Base-by-base conservation (phyloP, 2,113 vertebrate genomes). In the Calidris pugnax region DNA sequence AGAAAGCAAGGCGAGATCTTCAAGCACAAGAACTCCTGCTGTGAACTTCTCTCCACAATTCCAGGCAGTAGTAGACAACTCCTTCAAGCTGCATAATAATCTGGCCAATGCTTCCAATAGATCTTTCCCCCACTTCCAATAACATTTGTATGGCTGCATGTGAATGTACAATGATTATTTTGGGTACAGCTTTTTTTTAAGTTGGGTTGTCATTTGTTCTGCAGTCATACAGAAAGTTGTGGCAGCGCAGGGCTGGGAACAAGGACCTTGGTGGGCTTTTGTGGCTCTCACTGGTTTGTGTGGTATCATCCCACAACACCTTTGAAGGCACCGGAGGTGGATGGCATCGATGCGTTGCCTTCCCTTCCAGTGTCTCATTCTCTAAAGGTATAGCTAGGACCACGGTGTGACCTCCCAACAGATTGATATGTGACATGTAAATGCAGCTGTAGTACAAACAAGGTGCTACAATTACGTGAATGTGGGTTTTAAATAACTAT, bases 401-500 rank as follows among this genome's bases (percentile, higher is more conserved):
- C 68, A n/a, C 43, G 59, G 28, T 3, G 28, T n/a, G 32, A 28
- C 56, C 53, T 84, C 51, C 68, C 62, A 27, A n/a, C 35, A 75
- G 16, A 4, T 5, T 32, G 27, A 22, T 22, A 2, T 7, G 13
- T 45, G 56, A 75, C n/a, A 47, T 39, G 30, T 45, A 75, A 59
- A 18, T 48, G 45, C 9, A 37, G 23, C 64, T 92, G 14, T 78
- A 93, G 80, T 74, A 60, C 24, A 1, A 16, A 53, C 30, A 48
- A 53, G 13, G 57, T 20, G 2, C 59, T 94, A 10, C 0, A 0
- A 9, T 69, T 56, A 83, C 30, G 32, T 82, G 83, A 78, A 78
- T 30, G 24, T 84, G 33, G 47, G 21, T 93, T 95, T 94, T 92
- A 93, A 96, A 91, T 91, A 85, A 93, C 88, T 97, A 96, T 98